Evolutionary conservation across 2,797 vertebrate species (phyloP), one percentile per base, ranked within the genome.

Genomic region (Artibeus jamaicensis): DNA sequence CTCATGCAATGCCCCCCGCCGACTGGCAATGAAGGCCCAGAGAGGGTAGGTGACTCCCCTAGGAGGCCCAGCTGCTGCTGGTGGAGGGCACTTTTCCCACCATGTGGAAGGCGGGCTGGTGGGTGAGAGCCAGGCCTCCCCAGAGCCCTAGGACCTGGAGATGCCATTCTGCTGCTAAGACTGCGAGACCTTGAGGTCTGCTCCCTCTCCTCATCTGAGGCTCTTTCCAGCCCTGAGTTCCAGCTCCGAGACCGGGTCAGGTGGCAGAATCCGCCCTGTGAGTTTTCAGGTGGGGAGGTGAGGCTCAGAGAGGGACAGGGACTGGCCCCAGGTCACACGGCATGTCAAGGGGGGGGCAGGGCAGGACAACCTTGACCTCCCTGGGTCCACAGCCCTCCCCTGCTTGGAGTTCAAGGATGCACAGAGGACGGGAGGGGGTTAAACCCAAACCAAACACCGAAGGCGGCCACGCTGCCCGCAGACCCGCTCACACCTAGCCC

Each of bases 391-490:
- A 9, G 68, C 42, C 32, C 9, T 39, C 5, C 2, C 32, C 37
- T 16, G 46, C n/a, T 34, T 32, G 1, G 82, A 77, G 92, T 81
- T 91, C 96, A 93, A 85, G 91, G 65, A 16, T 0, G 0, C 7
- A 19, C 88, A 0, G 78, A 96, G 97, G 96, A 95, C 86, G 87
- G 53, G 97, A 97, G 96, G 0, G 97, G 97, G 97, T 98, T 98
- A 98, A 98, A 92, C 24, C 77, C 37, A 67, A 89, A 92, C 87
- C 59, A 34, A 57, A 62, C 1, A 16, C 19, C 55, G 83, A 57
- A 48, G 62, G 21, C 70, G 22, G 44, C 74, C 39, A 39, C 37
- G 83, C 93, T 18, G 83, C 70, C 48, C 4, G 67, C 42, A 3
- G 9, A 39, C 15, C 22, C 9, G 44, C 11, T 19, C 37, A 5